Evolutionary conservation across 2,113 vertebrate species (phyloP), one percentile per base, ranked within the genome.

Genomic region (Okapia johnstoni): DNA sequence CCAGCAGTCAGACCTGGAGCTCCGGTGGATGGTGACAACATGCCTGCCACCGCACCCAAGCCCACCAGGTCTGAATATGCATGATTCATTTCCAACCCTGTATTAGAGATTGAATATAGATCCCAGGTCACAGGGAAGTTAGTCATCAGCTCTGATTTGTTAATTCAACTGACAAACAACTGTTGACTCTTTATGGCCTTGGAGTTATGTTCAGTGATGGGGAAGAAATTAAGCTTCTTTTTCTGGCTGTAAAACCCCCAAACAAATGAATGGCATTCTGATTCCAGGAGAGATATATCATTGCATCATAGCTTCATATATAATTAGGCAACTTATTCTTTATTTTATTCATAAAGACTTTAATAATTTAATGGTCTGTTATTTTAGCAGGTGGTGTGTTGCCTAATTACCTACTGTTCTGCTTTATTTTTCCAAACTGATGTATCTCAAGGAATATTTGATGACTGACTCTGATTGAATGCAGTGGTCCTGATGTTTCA

Each of bases 21-120:
- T 43, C 25, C 3, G 28, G 1, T 5, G 5, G 17, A 28, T 33
- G 16, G 26, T 14, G 14, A 40, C 1, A 52, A 52, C 1, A 17
- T 1, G 26, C 63, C 58, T 54, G 19, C 19, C 19, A 19, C 0
- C 0, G 5, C 1, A 14, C 26, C 12, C n/a, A 52, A 19, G 10
- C 30, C 26, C 77, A 58, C 10, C 57, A 25, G 15, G 30, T 25
- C 23, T 57, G 50, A 88, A 52, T 16, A 19, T 0, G 1, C n/a
- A 10, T 16, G 5, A 26, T 15, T 87, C 8, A 28, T 17, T 33
- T 58, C 13, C 3, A 89, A 12, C 50, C 55, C 1, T 61, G 54
- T 7, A 48, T 23, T 61, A 50, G 16, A 81, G 16, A 54, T 2
- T 11, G 23, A 92, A 33, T 73, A 7, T 23, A 36, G 52, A 57